Evolutionary conservation across 1,140 invertebrate species (phyloP).

Genomic region (Platyscapa corneri): DNA sequence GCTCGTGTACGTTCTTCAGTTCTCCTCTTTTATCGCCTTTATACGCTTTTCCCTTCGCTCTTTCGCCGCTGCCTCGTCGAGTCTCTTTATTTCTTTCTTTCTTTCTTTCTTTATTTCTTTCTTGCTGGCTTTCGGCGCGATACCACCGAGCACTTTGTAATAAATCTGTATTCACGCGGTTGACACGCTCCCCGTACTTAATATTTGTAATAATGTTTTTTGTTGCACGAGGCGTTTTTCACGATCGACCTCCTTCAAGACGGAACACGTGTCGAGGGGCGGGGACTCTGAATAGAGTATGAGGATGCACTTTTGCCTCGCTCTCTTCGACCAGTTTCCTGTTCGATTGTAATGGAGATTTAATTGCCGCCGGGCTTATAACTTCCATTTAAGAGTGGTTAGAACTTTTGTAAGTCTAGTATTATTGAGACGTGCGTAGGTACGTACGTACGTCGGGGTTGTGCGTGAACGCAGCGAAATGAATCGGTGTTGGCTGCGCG

Average conservation of each 20-base stretch:
- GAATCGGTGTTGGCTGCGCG: too few relatives aligned
- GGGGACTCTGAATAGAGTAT: not conserved
- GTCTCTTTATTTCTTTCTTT: too few relatives aligned
- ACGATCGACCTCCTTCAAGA: conserved; percentile 34
- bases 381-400: not conserved
- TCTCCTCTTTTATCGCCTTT: not conserved
- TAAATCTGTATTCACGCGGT: not conserved
- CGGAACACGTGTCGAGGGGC: conserved; percentile 14
- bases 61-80: not conserved
- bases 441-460: too few relatives aligned
- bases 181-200: not conserved
- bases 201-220: conserved; percentile 31
- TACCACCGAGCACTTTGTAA: not conserved
- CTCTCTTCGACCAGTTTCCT: not conserved
- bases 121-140: not conserved
- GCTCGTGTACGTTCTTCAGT: not conserved
- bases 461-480: too few relatives aligned
- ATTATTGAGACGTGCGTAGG: not conserved
- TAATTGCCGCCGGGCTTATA: not conserved
- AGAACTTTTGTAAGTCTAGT: not conserved
- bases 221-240: not conserved
- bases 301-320: not conserved
- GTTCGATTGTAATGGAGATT: conserved; percentile 38
- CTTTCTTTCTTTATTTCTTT: too few relatives aligned
- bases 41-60: not conserved